These are phyloP conservation scores for Brachypterus glaber DNA, from an alignment of 2,888 invertebrate genomes.

Conservation along the genomic window DNA sequence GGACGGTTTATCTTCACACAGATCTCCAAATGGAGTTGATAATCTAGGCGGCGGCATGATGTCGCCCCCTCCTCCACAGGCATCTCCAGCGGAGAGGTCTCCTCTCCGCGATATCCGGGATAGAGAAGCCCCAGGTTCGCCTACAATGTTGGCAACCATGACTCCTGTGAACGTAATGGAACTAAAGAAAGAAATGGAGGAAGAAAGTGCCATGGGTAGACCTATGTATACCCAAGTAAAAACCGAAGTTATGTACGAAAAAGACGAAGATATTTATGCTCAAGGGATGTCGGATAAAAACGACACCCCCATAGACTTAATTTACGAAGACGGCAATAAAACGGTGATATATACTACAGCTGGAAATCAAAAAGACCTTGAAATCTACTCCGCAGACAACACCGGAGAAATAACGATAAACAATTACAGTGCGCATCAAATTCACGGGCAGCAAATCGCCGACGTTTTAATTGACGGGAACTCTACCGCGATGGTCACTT, in stretches of 20 bases:
- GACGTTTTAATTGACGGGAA: constrained; percentile 48
- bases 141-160: constrained; percentile 76
- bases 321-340: constrained; percentile 76
- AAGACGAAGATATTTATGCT: constrained; percentile 42
- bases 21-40: constrained; percentile 29
- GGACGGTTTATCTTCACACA: constrained; percentile 32
- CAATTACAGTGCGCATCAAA: constrained; percentile 40
- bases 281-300: constrained; percentile 48
- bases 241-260: constrained; percentile 44
- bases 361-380: constrained; percentile 70
- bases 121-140: constrained; percentile 52
- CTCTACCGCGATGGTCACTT: constrained; percentile 46
- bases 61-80: constrained; percentile 44
- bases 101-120: constrained; percentile 27
- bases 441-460: constrained; percentile 40
- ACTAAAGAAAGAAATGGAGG: constrained; percentile 56
- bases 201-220: constrained; percentile 51
- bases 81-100: constrained; percentile 43
- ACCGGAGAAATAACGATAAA: constrained; percentile 40
- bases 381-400: constrained; percentile 62
- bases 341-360: constrained; percentile 74
- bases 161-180: constrained; percentile 78
- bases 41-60: constrained; percentile 35
- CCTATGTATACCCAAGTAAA: constrained; percentile 49
- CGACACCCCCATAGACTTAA: constrained; percentile 69